Conservation (phyloP, 1,140 invertebrate species). For the Bombus sylvicola region DNA sequence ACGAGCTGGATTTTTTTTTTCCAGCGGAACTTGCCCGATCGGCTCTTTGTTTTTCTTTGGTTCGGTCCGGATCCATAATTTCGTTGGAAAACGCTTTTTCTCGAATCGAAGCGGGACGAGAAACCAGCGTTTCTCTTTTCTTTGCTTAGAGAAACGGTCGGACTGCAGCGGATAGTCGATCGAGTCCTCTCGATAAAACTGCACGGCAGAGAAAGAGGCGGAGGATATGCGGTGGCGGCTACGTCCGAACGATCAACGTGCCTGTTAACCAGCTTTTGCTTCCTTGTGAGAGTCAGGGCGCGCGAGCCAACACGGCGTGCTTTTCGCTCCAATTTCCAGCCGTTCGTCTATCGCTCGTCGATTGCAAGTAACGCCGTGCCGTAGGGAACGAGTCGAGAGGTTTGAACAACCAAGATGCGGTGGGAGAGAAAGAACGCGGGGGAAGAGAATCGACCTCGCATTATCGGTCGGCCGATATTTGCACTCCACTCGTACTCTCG, state of each 20-base stretch:
- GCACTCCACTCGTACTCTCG: slow-evolving; percentile 78
- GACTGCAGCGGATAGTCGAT: background rate
- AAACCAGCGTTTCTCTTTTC: background rate
- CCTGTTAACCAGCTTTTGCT: slow-evolving; percentile 39
- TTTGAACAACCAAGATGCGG: slow-evolving; percentile 37
- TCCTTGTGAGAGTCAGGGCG: slow-evolving; percentile 29
- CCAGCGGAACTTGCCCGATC: background rate
- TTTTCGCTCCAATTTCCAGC: slow-evolving; percentile 58
- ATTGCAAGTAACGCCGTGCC: slow-evolving; percentile 59
- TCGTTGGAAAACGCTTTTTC: slow-evolving; percentile 24
- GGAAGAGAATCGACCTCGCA: slow-evolving; percentile 75
- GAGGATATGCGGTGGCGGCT: background rate
- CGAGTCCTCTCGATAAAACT: slow-evolving; percentile 23
- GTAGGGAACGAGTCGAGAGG: slow-evolving; percentile 45
- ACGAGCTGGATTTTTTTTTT: background rate
- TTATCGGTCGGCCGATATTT: slow-evolving; percentile 81
- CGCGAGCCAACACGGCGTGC: slow-evolving; percentile 22
- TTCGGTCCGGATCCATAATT: slow-evolving; percentile 29
- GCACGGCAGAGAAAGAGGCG: too few relatives aligned
- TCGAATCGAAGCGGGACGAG: background rate
- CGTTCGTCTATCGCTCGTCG: slow-evolving; percentile 66
- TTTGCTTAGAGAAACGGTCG: background rate
- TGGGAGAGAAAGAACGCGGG: slow-evolving; percentile 19
- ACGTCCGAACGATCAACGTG: background rate
- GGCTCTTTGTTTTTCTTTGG: slow-evolving; percentile 20